Evolutionary conservation across 1,140 invertebrate genomes (phyloP).

Genomic region (Drosophila biarmipes): DNA sequence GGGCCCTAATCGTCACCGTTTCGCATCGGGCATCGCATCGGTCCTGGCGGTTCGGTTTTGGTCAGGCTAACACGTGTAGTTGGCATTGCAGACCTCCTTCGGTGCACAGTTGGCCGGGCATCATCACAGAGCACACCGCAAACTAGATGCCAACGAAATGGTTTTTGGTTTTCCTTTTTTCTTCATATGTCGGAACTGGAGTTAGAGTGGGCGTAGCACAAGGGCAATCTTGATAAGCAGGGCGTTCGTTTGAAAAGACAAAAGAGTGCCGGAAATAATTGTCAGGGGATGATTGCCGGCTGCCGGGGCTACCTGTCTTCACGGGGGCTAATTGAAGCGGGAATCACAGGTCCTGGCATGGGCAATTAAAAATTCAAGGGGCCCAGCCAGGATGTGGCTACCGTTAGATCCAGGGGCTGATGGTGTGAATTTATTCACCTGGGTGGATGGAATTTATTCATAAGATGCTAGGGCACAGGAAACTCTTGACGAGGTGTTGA

Average conservation of each 20-base stretch:
- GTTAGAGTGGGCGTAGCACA: constrained; percentile 53
- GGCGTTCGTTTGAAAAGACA: constrained; percentile 42
- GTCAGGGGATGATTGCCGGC: constrained; percentile 45
- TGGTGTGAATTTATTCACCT: constrained; percentile 75
- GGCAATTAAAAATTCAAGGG: constrained; percentile 55
- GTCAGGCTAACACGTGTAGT: constrained; percentile 61
- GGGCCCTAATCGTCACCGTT: constrained; percentile 49
- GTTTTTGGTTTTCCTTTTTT: constrained; percentile 38
- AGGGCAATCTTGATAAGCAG: constrained; percentile 68
- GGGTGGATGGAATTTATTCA: constrained; percentile 53
- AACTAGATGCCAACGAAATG: constrained; percentile 74
- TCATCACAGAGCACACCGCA: constrained; percentile 66
- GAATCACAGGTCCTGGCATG: constrained; percentile 18
- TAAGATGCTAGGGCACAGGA: constrained; percentile 50
- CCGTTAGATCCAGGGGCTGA: constrained; percentile 52
- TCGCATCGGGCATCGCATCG: constrained; percentile 36
- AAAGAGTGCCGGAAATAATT: constrained; percentile 72
- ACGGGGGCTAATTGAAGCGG: constrained; percentile 61
- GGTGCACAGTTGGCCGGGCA: constrained; percentile 53
- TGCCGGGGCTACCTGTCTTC: constrained; percentile 67
- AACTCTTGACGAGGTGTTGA: constrained; percentile 60
- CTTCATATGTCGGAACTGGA: neutral
- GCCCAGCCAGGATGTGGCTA: constrained; percentile 59
- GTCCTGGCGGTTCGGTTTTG: constrained; percentile 20
- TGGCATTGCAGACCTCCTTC: constrained; percentile 45